Conservation (phyloP, 1,140 invertebrate species). For the Elysia chlorotica region DNA sequence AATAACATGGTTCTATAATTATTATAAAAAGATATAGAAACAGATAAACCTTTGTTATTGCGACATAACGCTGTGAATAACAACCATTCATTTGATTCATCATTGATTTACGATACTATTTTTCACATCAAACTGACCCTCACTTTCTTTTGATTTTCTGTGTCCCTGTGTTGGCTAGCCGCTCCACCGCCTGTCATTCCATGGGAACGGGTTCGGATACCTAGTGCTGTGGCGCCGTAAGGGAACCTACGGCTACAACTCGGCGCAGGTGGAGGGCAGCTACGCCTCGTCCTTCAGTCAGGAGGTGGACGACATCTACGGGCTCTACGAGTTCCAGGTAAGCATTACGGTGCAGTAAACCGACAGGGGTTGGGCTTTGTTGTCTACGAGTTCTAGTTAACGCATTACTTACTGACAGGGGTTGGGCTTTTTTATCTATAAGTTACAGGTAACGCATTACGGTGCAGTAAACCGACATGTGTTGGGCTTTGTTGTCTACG, state of each 20-base stretch:
- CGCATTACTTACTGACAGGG: neutral
- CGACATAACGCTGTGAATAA: neutral
- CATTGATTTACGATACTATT: constrained; percentile 40
- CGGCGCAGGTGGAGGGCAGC: constrained; percentile 65
- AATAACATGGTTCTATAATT: neutral
- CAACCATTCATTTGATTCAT: neutral
- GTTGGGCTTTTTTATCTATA: neutral
- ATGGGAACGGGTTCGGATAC: constrained; percentile 92
- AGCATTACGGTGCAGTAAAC: no score
- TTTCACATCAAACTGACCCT: no score
- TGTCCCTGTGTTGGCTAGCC: no score
- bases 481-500: no score
- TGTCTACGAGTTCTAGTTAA: neutral
- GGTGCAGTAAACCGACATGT: neutral
- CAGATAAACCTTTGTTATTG: neutral
- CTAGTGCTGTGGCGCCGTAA: constrained; percentile 74
- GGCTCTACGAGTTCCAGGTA: constrained; percentile 74
- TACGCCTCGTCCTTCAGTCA: constrained; percentile 37
- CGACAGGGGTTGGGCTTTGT: neutral
- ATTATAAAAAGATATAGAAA: neutral
- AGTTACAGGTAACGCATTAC: neutral
- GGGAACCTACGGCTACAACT: constrained; percentile 49
- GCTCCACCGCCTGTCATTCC: constrained; percentile 96
- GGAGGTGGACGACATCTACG: constrained; percentile 79
- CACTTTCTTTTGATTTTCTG: no score